A percentile compares a stretch with the other conserved stretches of the same genome.
phyloP scores from a whole-genome alignment of 2,113 vertebrate species.

The Callospermophilus lateralis region DNA sequence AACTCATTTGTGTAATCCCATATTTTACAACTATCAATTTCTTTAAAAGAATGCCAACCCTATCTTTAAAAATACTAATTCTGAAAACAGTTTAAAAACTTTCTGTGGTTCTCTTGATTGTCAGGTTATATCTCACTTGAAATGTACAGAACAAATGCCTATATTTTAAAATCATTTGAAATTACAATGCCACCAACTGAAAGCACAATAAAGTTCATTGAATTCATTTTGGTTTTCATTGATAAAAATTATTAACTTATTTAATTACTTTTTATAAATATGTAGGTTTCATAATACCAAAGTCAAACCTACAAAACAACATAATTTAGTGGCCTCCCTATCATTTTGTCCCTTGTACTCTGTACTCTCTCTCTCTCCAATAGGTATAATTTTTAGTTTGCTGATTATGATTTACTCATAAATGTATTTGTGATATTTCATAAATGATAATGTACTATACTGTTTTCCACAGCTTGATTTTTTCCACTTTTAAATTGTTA shows the following conservation, averaged over 20 bases:
- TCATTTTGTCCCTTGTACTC: neutral
- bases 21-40: neutral
- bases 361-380: neutral
- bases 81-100: conserved; percentile 51
- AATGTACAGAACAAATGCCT: conserved; percentile 22
- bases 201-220: neutral
- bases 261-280: conserved; percentile 39
- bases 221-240: conserved; percentile 30
- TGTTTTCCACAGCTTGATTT: conserved; percentile 12
- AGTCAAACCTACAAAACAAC: conserved; percentile 14
- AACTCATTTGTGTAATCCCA: neutral
- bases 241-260: conserved; percentile 1
- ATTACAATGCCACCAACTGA: neutral
- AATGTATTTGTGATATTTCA: neutral
- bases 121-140: neutral
- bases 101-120: neutral
- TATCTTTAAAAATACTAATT: conserved; percentile 28
- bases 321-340: conserved; percentile 7
- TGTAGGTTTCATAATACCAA: neutral
- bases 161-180: conserved; percentile 19
- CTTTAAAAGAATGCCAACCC: neutral
- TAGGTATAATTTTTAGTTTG: neutral
- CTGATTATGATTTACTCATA: conserved; percentile 29
- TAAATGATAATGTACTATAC: conserved; percentile 1
- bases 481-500: neutral